A percentile compares a stretch with the other conserved stretches of the same genome.
Conservation (phyloP, 2,797 vertebrate genomes). For the Eulemur mongoz region DNA sequence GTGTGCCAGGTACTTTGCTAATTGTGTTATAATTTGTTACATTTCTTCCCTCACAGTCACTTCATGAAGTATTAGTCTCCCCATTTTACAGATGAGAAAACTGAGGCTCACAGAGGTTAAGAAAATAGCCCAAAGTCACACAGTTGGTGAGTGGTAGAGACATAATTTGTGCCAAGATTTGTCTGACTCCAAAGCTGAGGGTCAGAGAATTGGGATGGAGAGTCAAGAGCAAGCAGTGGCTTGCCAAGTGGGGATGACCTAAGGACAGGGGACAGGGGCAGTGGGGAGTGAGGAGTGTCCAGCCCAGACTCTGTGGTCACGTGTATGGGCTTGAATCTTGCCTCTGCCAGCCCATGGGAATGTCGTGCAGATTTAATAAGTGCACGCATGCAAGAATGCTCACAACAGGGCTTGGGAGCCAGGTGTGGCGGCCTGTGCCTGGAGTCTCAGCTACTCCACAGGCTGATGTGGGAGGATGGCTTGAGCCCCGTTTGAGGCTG, state of each 20-base stretch:
- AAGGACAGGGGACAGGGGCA: rapidly evolving
- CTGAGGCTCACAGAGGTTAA: not conserved
- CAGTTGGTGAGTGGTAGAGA: not conserved
- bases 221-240: not conserved
- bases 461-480: not conserved
- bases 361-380: not conserved
- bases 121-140: not conserved
- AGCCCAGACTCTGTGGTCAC: not conserved
- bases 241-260: rapidly evolving
- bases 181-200: not conserved
- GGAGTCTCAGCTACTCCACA: not conserved
- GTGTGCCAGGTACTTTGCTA: not conserved
- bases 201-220: not conserved
- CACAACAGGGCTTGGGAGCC: not conserved
- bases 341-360: not conserved
- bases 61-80: not conserved
- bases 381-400: not conserved
- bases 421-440: not conserved
- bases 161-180: not conserved
- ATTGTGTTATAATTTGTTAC: not conserved
- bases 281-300: not conserved
- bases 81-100: not conserved
- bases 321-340: not conserved
- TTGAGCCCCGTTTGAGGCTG: not conserved
- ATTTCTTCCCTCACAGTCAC: not conserved